Conservation (phyloP, 1,140 invertebrate genomes). For the Drosophila micromelanica region DNA sequence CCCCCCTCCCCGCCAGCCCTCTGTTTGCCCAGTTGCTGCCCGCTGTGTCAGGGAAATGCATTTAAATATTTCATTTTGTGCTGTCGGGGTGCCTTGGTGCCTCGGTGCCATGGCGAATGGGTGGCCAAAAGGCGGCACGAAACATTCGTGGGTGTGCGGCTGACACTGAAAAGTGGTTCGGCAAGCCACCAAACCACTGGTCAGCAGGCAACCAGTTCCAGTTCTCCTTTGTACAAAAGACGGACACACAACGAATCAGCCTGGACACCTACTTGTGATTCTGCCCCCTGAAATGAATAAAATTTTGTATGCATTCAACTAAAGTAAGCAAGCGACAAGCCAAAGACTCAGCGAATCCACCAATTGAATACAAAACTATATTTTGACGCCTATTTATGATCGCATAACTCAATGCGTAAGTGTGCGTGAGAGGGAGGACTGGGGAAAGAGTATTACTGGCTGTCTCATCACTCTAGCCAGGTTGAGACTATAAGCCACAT, state of each 20-base stretch:
- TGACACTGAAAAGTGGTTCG: conserved; percentile 67
- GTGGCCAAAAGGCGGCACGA: conserved; percentile 25
- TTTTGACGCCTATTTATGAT: conserved; percentile 48
- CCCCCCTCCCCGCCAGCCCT: not conserved
- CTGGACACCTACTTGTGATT: conserved; percentile 46
- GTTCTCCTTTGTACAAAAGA: conserved; percentile 10
- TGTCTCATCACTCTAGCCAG: not conserved
- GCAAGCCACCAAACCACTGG: conserved; percentile 18
- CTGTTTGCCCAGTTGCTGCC: not conserved
- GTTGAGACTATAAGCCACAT: conserved; percentile 10
- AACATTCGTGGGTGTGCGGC: conserved; percentile 54
- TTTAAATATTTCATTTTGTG: conserved; percentile 51
- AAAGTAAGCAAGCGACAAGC: not conserved
- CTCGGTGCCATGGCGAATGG: conserved; percentile 23
- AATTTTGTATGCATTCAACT: conserved; percentile 28
- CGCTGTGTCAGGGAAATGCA: conserved; percentile 42
- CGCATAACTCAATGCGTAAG: conserved; percentile 13
- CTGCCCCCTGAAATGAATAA: conserved; percentile 18
- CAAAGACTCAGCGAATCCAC: conserved; percentile 4
- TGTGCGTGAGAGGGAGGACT: not conserved
- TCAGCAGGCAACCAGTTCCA: conserved; percentile 8
- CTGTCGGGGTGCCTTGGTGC: conserved; percentile 6
- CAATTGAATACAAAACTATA: conserved; percentile 53
- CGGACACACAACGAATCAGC: conserved; percentile 4
- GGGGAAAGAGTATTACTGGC: not conserved